These are phyloP conservation scores for Erebia ligea DNA, from an alignment of 2,888 invertebrate species.

Conservation along the genomic window DNA sequence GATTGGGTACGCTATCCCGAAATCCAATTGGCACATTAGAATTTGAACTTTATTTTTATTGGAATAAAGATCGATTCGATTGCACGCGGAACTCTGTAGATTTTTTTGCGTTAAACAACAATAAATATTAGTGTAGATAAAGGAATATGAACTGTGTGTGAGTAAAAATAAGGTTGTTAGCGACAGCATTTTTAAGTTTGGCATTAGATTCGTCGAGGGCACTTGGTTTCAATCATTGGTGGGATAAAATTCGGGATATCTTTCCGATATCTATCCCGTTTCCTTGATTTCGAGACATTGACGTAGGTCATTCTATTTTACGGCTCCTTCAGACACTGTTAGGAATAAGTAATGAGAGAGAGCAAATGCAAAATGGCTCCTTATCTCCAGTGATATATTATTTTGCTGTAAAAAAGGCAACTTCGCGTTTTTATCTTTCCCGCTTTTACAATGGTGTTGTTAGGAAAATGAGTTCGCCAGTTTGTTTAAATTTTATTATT, in stretches of 20 bases:
- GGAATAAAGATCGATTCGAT: conserved; percentile 43
- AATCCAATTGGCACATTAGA: conserved; percentile 37
- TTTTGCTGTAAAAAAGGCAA: conserved; percentile 24
- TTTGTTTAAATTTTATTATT: conserved; percentile 13
- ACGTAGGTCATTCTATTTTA: conserved; percentile 44
- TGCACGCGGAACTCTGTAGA: conserved; percentile 43
- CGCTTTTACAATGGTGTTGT: conserved; percentile 14
- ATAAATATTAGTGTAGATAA: conserved; percentile 25
- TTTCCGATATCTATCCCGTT: conserved; percentile 50
- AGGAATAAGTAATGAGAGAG: conserved; percentile 36
- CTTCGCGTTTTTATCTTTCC: conserved; percentile 7
- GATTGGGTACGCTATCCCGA: conserved; percentile 47
- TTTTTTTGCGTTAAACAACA: conserved; percentile 37
- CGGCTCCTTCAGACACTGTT: conserved; percentile 26
- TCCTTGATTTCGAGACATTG: conserved; percentile 56
- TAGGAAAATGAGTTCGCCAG: conserved; percentile 17
- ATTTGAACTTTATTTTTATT: conserved; percentile 43
- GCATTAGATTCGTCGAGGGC: conserved; percentile 54
- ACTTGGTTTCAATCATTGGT: conserved; percentile 65
- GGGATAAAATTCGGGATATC: conserved; percentile 59
- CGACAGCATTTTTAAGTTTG: conserved; percentile 42
- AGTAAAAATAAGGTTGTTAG: conserved; percentile 25
- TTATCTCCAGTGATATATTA: conserved; percentile 32
- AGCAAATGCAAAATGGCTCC: conserved; percentile 31
- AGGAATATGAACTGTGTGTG: conserved; percentile 40